These are phyloP conservation scores for Vipera latastei DNA, from an alignment of 2,797 vertebrate species.

Conservation along the genomic window DNA sequence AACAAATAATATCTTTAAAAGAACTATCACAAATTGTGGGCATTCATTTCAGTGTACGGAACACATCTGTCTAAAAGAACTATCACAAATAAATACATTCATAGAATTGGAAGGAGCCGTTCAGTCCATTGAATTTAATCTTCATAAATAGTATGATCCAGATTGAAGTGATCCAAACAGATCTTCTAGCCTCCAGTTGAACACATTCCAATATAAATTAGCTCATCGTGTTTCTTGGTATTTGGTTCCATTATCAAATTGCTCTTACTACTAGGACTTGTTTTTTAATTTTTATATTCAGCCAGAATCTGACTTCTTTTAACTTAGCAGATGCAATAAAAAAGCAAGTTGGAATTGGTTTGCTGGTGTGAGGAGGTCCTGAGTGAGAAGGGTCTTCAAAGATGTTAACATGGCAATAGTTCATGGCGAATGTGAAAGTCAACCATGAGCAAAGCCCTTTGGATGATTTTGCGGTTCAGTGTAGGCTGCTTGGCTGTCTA, in stretches of 20 bases:
- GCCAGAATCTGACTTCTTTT: background rate
- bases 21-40: background rate
- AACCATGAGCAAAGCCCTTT: background rate
- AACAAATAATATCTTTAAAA: background rate
- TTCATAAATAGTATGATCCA: background rate
- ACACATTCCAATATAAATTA: background rate
- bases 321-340: background rate
- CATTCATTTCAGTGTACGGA: background rate
- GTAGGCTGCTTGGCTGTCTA: background rate
- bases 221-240: background rate
- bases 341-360: background rate
- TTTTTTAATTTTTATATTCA: background rate
- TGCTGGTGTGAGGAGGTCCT: background rate
- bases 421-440: background rate
- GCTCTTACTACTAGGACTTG: background rate
- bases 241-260: background rate
- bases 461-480: background rate
- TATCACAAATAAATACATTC: background rate
- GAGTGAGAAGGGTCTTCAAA: background rate
- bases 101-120: background rate
- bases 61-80: background rate
- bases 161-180: background rate
- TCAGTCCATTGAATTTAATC: background rate
- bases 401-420: background rate
- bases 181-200: background rate